Evolutionary conservation across 1,140 invertebrate genomes (phyloP), one percentile per base, ranked within the genome.

Genomic region (Drosophila oshimai): DNA sequence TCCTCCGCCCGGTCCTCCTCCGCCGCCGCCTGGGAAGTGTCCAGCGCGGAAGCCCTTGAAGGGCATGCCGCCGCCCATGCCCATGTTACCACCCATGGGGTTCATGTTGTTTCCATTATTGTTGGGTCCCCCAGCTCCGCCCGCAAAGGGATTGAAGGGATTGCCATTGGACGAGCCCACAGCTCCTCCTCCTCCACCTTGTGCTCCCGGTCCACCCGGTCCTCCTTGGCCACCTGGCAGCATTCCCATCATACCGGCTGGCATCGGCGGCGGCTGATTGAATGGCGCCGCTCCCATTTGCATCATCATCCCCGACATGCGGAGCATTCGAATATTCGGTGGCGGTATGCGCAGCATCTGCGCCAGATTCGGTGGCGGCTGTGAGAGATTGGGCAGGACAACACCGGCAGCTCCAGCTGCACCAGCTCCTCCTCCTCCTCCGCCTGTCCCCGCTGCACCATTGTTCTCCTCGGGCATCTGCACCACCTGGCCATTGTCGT

Each of bases 401-500:
- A 65, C 65, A 7, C 13, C 31, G 2, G 31, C 39, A 10, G 12
- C 28, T 20, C 13, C 55, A 28, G 9, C 54, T 26, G 22, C 34
- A 28, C 7, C 18, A 13, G 0, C 22, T 6, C 12, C 26, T 36
- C 29, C 34, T 29, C 9, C 24, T 29, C 13, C 24, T 6, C 6
- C 6, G 0, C 29, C 53, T 6, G n/a, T 6, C 10, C 17, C 22
- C 9, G 12, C 33, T 5, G 15, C 46, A 33, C 60, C 6, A 62
- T 64, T 37, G 42, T 6, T 61, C 28, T 78, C 80, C 20, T 90
- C 89, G 17, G 88, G 87, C 76, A 93, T 54, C 86, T 93, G 91
- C 22, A 92, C 91, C 90, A 93, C 92, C 76, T 93, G 89, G 18
- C 93, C 91, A 78, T 92, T 91, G 74, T 93, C 93, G 74, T 93